Percentiles rank a stretch among this genome's conserved stretches.
phyloP scores from a whole-genome alignment of 1,140 invertebrate genomes.

The Bathynomus jamesi region DNA sequence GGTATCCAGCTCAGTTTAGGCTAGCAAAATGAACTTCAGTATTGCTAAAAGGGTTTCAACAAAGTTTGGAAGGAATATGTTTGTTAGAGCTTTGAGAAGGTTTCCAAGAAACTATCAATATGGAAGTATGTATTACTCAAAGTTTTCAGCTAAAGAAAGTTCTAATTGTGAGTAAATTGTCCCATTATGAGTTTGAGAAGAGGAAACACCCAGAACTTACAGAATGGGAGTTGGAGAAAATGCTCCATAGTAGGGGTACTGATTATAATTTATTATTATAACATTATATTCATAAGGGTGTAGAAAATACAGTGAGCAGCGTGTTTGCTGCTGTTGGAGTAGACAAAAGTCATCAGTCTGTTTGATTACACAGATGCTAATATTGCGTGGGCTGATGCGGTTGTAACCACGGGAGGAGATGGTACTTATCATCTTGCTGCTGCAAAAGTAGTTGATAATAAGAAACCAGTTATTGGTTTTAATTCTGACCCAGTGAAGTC shows the following conservation, averaged over 20 bases:
- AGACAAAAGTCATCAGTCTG: constrained; percentile 69
- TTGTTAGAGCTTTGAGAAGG: too few relatives aligned
- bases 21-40: too few relatives aligned
- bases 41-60: too few relatives aligned
- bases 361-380: constrained; percentile 55
- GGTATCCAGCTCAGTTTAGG: too few relatives aligned
- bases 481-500: constrained; percentile 95
- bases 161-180: constrained; percentile 12
- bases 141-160: constrained; percentile 12
- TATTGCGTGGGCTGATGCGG: constrained; percentile 86
- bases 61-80: too few relatives aligned
- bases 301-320: constrained; percentile 34
- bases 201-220: constrained; percentile 11
- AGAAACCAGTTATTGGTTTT: constrained; percentile 89
- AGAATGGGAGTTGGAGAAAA: constrained; percentile 11
- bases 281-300: constrained; percentile 21
- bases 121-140: too few relatives aligned
- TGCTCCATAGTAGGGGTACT: constrained; percentile 6
- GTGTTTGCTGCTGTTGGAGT: constrained; percentile 49
- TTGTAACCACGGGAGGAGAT: constrained; percentile 93
- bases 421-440: constrained; percentile 94
- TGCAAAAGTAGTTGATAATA: constrained; percentile 60
- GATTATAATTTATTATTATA: constrained; percentile 17
- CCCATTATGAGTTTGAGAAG: constrained; percentile 19
- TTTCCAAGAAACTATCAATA: too few relatives aligned